phyloP scores from a whole-genome alignment of 2,113 vertebrate genomes.

The Caloenas nicobarica region DNA sequence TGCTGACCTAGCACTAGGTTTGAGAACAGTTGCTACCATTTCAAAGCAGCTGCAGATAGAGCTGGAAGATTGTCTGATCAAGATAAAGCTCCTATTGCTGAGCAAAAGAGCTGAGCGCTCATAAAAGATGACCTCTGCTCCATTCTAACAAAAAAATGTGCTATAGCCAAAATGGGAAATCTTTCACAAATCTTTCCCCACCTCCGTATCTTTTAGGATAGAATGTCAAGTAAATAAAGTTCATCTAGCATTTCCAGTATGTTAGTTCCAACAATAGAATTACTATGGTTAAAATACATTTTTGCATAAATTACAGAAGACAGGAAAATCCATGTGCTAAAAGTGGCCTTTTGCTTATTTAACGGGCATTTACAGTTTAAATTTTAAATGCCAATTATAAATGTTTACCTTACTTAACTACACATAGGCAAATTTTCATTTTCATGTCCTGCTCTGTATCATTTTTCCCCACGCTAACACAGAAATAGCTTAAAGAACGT shows the following conservation, averaged over 20 bases:
- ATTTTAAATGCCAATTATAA: background rate
- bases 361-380: background rate
- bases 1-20: background rate
- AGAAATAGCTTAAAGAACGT: background rate
- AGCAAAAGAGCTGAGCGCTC: background rate
- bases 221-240: background rate
- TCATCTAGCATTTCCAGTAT: background rate
- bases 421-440: background rate
- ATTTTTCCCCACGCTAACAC: background rate
- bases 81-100: background rate
- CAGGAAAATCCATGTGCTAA: background rate
- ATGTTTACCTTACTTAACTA: background rate
- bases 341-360: background rate
- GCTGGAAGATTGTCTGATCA: background rate
- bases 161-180: background rate
- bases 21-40: background rate
- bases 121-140: background rate
- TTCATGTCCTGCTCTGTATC: background rate
- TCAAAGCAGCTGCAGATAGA: slow-evolving; percentile 7
- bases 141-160: background rate
- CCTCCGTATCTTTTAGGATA: background rate
- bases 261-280: background rate
- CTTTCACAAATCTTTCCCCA: background rate
- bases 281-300: background rate
- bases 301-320: background rate